Conservation (phyloP, 2,888 invertebrate species). For the Amiota minor region DNA sequence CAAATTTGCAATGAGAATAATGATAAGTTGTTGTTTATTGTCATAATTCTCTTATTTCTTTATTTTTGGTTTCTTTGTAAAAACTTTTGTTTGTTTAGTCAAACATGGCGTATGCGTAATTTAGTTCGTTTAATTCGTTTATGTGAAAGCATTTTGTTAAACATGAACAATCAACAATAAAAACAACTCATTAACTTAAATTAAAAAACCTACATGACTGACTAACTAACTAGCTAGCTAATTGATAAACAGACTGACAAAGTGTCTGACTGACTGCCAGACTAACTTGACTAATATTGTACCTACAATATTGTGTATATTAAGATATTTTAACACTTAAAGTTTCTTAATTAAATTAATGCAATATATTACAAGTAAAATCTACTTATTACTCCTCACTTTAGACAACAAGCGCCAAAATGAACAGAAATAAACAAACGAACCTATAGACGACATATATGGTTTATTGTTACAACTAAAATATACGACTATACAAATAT, state of each 20-base stretch:
- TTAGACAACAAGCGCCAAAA: not conserved
- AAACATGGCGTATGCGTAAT: constrained; percentile 19
- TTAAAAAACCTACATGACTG: not conserved
- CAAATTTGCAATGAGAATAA: no score
- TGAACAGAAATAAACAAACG: not conserved
- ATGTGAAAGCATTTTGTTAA: not conserved
- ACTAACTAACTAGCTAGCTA: not conserved
- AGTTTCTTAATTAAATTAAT: constrained; percentile 18
- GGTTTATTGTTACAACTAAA: no score
- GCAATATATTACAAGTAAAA: constrained; percentile 15
- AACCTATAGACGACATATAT: not conserved
- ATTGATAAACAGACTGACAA: not conserved
- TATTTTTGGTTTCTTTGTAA: no score
- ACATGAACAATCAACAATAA: no score
- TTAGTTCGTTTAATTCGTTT: constrained; percentile 24
- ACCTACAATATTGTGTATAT: no score
- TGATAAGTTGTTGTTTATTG: no score
- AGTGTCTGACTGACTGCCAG: not conserved
- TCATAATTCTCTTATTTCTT: no score
- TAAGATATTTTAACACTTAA: no score
- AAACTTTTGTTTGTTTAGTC: not conserved
- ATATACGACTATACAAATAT: no score
- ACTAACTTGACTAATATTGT: no score
- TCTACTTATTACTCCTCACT: not conserved
- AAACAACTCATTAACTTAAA: not conserved